Evolutionary conservation across 2,113 vertebrate species (phyloP).

Genomic region (rat (Rattus norvegicus)): DNA sequence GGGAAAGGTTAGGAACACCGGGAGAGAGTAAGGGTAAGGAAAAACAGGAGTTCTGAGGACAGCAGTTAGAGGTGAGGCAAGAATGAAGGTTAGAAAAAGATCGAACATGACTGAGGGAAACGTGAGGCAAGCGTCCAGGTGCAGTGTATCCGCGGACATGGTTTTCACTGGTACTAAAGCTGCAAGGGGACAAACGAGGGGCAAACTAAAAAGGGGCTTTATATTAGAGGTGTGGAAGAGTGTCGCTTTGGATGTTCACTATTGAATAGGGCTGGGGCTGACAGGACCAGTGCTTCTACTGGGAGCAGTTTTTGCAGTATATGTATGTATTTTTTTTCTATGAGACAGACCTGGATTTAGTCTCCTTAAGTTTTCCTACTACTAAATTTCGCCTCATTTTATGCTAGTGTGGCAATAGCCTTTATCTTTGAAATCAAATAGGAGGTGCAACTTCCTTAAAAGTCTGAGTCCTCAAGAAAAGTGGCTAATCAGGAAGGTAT

Average conservation of each 20-base stretch:
- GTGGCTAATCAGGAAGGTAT: conserved; percentile 70
- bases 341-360: conserved; percentile 17
- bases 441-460: conserved; percentile 62
- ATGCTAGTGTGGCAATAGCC: conserved; percentile 34
- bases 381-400: conserved; percentile 55
- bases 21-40: neutral
- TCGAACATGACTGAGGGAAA: neutral
- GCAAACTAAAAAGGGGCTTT: neutral
- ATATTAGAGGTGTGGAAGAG: neutral
- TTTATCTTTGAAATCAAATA: conserved; percentile 71
- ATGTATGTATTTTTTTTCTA: neutral
- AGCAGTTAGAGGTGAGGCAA: neutral
- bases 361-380: conserved; percentile 35
- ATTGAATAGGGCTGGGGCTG: accelerated
- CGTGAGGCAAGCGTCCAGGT: too few relatives aligned
- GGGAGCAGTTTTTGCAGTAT: neutral
- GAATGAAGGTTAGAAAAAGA: neutral
- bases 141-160: accelerated
- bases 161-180: neutral
- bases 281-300: neutral
- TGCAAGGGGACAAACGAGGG: neutral
- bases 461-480: conserved; percentile 70
- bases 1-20: neutral
- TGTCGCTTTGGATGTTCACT: neutral
- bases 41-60: neutral